Base-by-base conservation (phyloP, 2,797 vertebrate genomes). In the Falco peregrinus region DNA sequence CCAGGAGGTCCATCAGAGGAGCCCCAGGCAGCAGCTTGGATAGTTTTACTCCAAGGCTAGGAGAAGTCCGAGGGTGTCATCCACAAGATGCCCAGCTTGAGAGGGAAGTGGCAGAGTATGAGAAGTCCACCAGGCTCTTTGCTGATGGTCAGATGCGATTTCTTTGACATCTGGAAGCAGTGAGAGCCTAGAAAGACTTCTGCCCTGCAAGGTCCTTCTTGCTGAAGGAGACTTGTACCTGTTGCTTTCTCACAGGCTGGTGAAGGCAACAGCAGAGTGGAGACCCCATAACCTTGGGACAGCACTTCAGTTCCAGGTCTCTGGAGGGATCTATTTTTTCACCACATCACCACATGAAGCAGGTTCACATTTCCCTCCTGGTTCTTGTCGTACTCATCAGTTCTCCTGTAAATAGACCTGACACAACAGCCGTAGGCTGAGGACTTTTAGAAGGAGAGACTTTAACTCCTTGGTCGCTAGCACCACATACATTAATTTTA, bases 351-450 rank as follows among this genome's bases (percentile, higher is more conserved):
- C 84, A 64, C 2, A 6, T 26, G 47, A 88, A 84, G 73, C 53
- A 83, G 67, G 70, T 75, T 95, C 70, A 24, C 41, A 13, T 96
- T 97, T 95, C 90, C 39, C 60, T 73, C 75, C 47, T 60, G 57
- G 43, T 73, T 93, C 76, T 88, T 87, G 65, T 71, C 0, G 0
- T 89, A 65, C 56, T 88, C 74, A 69, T 86, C 90, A 67, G 35
- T 95, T 81, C 50, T 92, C 61, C 53, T 84, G 65, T 87, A 95
- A 96, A 93, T 16, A 91, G 59, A 87, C 41, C 57, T 86, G 69
- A 56, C 81, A 54, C 45, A 89, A 22, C 39, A 92, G 76, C 63
- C 8, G 1, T 19, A 81, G 48, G 53, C 60, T 53, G 57, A 31
- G 43, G 37, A 48, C 64, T 91, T 91, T 41, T 9, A 83, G 54